Base-by-base conservation (phyloP, 2,113 vertebrate species). In the Platysternon megacephalum region DNA sequence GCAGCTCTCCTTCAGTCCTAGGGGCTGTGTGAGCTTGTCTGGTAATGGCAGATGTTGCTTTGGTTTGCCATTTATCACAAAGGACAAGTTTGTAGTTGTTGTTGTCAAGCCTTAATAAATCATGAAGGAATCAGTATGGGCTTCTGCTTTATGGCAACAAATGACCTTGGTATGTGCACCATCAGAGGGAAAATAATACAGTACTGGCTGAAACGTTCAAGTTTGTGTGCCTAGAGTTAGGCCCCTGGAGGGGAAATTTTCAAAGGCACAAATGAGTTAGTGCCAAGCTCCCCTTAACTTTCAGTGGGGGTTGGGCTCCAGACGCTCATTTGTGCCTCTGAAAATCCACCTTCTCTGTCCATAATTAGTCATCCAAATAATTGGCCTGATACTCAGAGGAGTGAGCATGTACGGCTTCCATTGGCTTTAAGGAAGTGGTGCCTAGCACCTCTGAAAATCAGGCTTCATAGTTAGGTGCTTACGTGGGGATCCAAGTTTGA, bases 381-480 rank as follows among this genome's bases (percentile, higher is more conserved):
- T 22, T 28, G 53, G 3, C 9, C 2, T 82, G 42, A 58, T 10
- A 46, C 5, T 22, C 79, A 24, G 46, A 46, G 79, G 26, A 88
- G 26, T 49, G 72, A 90, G 84, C 13, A 28, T 35, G 65, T 21
- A n/a, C 32, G 6, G 29, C 68, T 58, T 65, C 22, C 1, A 35
- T 35, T 1, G 1, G 52, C 9, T 2, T 39, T 2, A 52, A 53
- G 16, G 10, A 9, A 61, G 44, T 2, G 58, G 12, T 35, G 56
- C 76, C 42, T 22, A 44, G 22, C 39, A 72, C 42, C n/a, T 72
- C 92, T 90, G 85, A 83, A 92, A 90, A 42, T 1, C 0, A 5
- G n/a, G n/a, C 0, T 7, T 10, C 17, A 39, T n/a, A 21, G 39
- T 68, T 35, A 22, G 16, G 19, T 8, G 39, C 22, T 93, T 49